Percentiles rank a stretch among this genome's conserved stretches.
Conservation (phyloP, 2,797 vertebrate genomes). For the Artibeus lituratus region DNA sequence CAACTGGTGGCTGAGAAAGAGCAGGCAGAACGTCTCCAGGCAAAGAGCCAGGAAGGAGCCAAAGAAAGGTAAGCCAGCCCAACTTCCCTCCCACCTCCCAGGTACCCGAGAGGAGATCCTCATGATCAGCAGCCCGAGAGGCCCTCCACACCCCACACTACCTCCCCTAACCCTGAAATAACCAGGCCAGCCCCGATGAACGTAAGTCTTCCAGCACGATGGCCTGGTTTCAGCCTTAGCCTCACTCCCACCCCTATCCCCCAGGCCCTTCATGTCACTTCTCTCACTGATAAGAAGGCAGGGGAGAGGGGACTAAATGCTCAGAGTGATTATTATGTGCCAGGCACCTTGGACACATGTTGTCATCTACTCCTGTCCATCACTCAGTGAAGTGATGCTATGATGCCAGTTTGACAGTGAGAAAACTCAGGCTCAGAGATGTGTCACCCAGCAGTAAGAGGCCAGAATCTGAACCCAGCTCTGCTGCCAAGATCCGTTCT, state of each 20-base stretch:
- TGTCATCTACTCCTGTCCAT: background rate
- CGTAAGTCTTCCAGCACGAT: background rate
- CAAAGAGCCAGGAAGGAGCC: background rate
- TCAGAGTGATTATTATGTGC: background rate
- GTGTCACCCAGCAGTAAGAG: background rate
- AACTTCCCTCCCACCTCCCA: background rate
- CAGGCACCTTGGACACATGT: background rate
- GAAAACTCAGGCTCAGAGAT: background rate
- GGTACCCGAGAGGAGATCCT: background rate
- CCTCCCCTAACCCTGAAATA: background rate
- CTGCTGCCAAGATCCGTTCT: background rate
- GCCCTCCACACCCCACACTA: background rate
- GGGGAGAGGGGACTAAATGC: background rate
- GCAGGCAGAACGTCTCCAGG: background rate
- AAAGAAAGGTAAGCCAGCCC: background rate
- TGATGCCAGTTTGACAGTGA: background rate
- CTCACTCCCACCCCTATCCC: background rate
- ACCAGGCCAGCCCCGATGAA: background rate
- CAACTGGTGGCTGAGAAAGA: slow-evolving; percentile 20
- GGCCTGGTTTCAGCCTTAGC: too few relatives aligned
- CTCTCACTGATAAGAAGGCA: background rate
- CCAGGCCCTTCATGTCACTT: background rate
- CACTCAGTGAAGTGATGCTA: background rate
- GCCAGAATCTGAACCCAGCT: background rate
- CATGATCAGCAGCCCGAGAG: background rate